Conservation (phyloP, 2,888 invertebrate genomes). For the Pristionchus maxplancki region DNA sequence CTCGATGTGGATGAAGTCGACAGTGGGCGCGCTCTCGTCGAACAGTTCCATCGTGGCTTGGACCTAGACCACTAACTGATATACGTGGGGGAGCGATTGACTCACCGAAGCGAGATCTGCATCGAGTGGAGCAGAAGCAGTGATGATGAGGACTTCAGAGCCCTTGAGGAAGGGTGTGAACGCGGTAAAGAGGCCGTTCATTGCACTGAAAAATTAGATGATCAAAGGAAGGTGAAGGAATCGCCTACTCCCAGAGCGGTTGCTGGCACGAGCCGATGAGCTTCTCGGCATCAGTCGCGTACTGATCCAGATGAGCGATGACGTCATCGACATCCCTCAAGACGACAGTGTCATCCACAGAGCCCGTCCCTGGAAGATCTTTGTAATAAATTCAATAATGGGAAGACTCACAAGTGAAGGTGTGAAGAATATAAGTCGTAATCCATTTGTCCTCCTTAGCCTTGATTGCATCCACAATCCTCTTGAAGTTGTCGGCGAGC, state of each 20-base stretch:
- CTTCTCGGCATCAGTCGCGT: neutral
- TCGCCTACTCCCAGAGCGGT: neutral
- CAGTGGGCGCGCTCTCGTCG: neutral
- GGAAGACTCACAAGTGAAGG: neutral
- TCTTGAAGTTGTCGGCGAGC: neutral
- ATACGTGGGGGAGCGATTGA: neutral
- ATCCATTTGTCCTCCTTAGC: neutral
- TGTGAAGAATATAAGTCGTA: slow-evolving; percentile 6
- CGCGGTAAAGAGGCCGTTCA: neutral
- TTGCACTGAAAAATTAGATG: neutral
- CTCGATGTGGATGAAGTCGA: slow-evolving; percentile 47
- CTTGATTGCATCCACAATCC: neutral
- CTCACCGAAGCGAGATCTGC: neutral
- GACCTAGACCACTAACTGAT: neutral
- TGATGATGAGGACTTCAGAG: slow-evolving; percentile 32
- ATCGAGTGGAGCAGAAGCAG: slow-evolving; percentile 18
- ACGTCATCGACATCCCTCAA: neutral
- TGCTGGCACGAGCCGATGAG: slow-evolving; percentile 5
- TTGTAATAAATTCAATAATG: no score
- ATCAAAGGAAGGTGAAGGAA: neutral
- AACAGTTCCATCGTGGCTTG: neutral
- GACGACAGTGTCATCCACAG: neutral
- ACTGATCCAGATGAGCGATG: neutral
- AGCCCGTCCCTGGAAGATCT: neutral
- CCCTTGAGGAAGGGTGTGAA: neutral